Evolutionary conservation across 2,888 invertebrate genomes (phyloP).

Genomic region (Linyphia triangularis): DNA sequence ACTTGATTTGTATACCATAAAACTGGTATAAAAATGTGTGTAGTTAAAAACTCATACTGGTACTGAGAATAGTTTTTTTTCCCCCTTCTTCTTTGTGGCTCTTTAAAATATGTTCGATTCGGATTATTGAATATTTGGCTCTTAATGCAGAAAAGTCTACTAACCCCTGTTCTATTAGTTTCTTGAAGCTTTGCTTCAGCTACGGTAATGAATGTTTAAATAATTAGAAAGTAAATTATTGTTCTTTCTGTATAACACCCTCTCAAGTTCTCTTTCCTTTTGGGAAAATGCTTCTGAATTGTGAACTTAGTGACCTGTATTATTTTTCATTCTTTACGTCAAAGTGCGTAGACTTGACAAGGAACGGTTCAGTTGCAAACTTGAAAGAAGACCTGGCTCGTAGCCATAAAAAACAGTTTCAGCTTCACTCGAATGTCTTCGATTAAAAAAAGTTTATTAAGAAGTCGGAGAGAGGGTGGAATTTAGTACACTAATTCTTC

Average conservation of each 20-base stretch:
- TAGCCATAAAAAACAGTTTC: conserved; percentile 56
- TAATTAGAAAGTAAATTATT: conserved; percentile 19
- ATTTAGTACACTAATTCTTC: no score
- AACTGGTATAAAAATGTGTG: no score
- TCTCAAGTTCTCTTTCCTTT: conserved; percentile 9
- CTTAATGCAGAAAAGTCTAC: no score
- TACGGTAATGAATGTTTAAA: conserved; percentile 8
- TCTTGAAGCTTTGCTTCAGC: no score
- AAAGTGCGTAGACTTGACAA: conserved; percentile 17
- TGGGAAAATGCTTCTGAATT: conserved; percentile 16
- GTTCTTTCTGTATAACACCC: not conserved
- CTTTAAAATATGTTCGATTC: no score
- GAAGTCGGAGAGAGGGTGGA: not conserved
- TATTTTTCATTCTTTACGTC: conserved; percentile 27
- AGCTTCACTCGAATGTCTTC: conserved; percentile 45
- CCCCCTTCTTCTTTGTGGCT: no score
- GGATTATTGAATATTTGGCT: no score
- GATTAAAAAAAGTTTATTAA: conserved; percentile 10
- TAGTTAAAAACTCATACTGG: no score
- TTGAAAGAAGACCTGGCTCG: conserved; percentile 55
- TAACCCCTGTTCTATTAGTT: no score
- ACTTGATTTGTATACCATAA: no score
- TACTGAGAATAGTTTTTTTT: no score
- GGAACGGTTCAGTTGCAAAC: conserved; percentile 54
- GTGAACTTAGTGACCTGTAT: conserved; percentile 27